Conservation (phyloP, 64 coral and sea anemone species). For the Stichodactyla mertensii region DNA sequence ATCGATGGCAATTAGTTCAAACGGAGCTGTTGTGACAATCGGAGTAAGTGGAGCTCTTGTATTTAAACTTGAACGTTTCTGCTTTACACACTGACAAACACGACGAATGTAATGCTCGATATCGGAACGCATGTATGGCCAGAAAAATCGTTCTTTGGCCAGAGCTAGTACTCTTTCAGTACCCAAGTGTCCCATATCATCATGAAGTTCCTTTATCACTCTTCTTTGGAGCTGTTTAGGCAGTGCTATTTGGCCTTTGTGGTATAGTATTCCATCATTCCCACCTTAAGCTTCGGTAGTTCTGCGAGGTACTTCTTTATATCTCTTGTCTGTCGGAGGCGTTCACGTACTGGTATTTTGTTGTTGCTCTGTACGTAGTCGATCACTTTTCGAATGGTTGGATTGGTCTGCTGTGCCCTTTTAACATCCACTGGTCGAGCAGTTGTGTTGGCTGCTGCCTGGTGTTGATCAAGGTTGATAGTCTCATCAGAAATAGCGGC, state of each 20-base stretch:
- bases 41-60: conserved; percentile 27
- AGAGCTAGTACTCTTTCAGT: neutral
- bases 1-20: conserved; percentile 30
- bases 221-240: conserved; percentile 6
- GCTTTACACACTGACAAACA: conserved; percentile 2
- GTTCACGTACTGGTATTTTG: neutral
- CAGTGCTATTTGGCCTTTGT: neutral
- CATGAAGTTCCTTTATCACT: conserved; percentile 23
- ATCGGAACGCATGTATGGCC: conserved; percentile 21
- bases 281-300: neutral
- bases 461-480: neutral
- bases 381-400: neutral
- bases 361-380: conserved; percentile 1
- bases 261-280: too few relatives aligned
- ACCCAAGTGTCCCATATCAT: conserved; percentile 31
- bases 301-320: neutral
- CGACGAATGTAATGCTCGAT: conserved; percentile 23
- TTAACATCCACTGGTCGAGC: neutral
- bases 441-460: neutral
- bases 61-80: neutral
- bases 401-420: neutral
- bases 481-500: neutral
- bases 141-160: conserved; percentile 11
- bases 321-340: neutral
- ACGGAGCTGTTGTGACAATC: conserved; percentile 20